Evolutionary conservation across 2,797 vertebrate species (phyloP).

Genomic region (Cuniculus paca): DNA sequence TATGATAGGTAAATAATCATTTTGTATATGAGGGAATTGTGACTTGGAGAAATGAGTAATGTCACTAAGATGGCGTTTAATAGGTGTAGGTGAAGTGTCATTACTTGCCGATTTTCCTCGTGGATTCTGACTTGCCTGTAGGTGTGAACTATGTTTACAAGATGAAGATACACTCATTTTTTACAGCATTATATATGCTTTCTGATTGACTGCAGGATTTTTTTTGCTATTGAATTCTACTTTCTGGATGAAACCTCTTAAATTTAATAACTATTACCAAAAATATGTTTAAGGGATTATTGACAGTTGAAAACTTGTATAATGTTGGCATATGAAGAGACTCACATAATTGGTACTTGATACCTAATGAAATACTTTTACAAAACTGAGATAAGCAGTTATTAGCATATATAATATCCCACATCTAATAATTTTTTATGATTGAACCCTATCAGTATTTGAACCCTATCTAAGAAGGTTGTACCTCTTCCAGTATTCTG

Average conservation of each 20-base stretch:
- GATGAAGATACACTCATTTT: constrained; percentile 1
- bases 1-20: neutral
- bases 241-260: constrained; percentile 73
- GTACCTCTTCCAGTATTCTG: neutral
- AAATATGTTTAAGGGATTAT: constrained; percentile 80
- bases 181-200: constrained; percentile 44
- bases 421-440: neutral
- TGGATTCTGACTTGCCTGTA: constrained; percentile 29
- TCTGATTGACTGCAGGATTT: constrained; percentile 61
- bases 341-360: constrained; percentile 79
- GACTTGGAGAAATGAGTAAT: constrained; percentile 11
- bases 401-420: neutral
- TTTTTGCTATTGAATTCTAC: constrained; percentile 69
- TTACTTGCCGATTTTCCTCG: neutral
- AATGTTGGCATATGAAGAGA: constrained; percentile 71
- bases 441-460: neutral
- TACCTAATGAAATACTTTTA: constrained; percentile 5
- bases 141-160: neutral
- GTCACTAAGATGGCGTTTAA: neutral
- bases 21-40: constrained; percentile 35
- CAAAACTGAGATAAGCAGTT: neutral
- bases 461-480: too few species aligned
- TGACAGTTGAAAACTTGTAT: constrained; percentile 77
- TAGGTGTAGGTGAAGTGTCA: neutral
- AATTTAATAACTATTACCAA: constrained; percentile 80